Conservation (phyloP, 1,140 invertebrate species). For the Musca domestica region DNA sequence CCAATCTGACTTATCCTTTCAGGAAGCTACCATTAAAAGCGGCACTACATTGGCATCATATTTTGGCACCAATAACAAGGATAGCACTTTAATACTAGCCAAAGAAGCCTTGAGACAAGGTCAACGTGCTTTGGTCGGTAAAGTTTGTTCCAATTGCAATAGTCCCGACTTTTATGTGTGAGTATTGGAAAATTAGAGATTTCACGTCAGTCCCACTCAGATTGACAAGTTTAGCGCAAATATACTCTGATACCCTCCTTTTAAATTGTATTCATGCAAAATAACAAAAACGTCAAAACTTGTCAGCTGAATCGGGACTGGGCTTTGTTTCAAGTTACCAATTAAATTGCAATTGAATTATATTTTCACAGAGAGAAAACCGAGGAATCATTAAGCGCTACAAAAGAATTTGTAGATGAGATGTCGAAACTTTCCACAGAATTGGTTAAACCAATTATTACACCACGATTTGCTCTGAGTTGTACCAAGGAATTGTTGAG, state of each 20-base stretch:
- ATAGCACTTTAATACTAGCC: constrained; percentile 71
- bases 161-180: constrained; percentile 60
- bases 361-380: constrained; percentile 56
- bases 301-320: too few relatives aligned
- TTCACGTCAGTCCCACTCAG: too few relatives aligned
- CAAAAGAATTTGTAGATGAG: constrained; percentile 65
- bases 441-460: constrained; percentile 78
- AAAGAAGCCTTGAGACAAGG: constrained; percentile 64
- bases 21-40: constrained; percentile 69
- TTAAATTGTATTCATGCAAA: too few relatives aligned
- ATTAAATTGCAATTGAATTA: too few relatives aligned
- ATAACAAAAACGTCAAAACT: too few relatives aligned
- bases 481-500: constrained; percentile 72
- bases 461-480: constrained; percentile 83
- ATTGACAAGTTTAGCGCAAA: too few relatives aligned
- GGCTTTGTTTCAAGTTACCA: too few relatives aligned
- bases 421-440: constrained; percentile 64
- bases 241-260: too few relatives aligned
- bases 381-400: constrained; percentile 59
- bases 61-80: constrained; percentile 76
- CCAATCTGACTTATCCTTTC: too few relatives aligned
- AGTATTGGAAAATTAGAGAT: too few relatives aligned
- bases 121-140: constrained; percentile 84
- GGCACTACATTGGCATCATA: constrained; percentile 89
- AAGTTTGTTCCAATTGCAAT: constrained; percentile 80